Evolutionary conservation across 2,113 vertebrate species (phyloP).

Genomic region (Megaceryle torquata): DNA sequence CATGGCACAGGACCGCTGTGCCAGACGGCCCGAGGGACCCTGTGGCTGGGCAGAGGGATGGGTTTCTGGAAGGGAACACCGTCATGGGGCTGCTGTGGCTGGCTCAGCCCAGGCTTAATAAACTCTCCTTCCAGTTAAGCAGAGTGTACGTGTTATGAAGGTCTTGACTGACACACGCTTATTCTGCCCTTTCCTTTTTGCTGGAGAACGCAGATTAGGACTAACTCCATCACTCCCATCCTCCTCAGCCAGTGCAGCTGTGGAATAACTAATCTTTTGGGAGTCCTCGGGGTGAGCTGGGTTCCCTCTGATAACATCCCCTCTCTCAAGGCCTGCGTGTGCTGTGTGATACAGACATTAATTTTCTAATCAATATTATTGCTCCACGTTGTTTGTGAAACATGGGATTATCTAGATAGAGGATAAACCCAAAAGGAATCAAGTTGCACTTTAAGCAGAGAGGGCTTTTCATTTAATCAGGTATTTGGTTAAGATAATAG

Average conservation of each 20-base stretch:
- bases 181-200: neutral
- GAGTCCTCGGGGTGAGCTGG: neutral
- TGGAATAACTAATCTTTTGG: conserved; percentile 5
- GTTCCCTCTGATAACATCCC: conserved; percentile 23
- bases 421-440: conserved; percentile 64
- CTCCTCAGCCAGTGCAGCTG: neutral
- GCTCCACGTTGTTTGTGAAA: conserved; percentile 59
- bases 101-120: neutral
- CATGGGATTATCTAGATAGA: conserved; percentile 59
- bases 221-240: neutral
- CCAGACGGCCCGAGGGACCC: neutral
- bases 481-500: conserved; percentile 70
- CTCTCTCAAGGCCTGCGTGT: conserved; percentile 10
- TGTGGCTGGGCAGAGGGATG: neutral
- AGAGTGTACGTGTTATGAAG: neutral
- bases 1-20: fast-evolving
- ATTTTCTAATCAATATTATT: conserved; percentile 56
- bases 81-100: neutral
- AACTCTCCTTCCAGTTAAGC: neutral
- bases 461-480: conserved; percentile 69
- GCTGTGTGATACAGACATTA: conserved; percentile 14
- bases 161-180: neutral
- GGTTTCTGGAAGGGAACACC: neutral
- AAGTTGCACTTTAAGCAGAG: conserved; percentile 58
- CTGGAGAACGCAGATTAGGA: neutral